Conservation (phyloP, 2,888 invertebrate genomes). For the Micropterix aruncella region DNA sequence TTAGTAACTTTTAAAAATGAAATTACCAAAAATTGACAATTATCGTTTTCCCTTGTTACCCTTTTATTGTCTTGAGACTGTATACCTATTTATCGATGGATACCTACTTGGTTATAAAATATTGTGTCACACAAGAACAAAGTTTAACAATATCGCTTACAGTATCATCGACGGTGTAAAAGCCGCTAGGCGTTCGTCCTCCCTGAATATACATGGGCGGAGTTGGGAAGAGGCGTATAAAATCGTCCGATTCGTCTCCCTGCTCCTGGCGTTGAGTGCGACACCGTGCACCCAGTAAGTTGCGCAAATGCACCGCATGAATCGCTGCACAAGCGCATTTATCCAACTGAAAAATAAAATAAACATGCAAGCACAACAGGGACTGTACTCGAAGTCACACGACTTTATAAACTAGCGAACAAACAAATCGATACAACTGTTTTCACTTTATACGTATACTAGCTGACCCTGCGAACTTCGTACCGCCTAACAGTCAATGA, state of each 20-base stretch:
- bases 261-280: slow-evolving; percentile 95
- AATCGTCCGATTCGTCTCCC: slow-evolving; percentile 92
- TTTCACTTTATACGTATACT: too few species aligned
- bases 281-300: slow-evolving; percentile 86
- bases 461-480: too few species aligned
- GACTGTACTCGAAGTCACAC: too few species aligned
- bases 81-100: too few species aligned
- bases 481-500: too few species aligned
- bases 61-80: too few species aligned
- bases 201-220: slow-evolving; percentile 94
- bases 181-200: slow-evolving; percentile 93
- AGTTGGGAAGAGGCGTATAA: slow-evolving; percentile 79
- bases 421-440: too few species aligned
- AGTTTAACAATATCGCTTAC: slow-evolving; percentile 26
- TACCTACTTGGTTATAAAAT: too few species aligned
- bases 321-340: slow-evolving; percentile 95
- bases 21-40: too few species aligned
- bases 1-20: slow-evolving; percentile 1
- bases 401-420: too few species aligned
- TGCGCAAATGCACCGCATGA: slow-evolving; percentile 96
- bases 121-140: slow-evolving; percentile 2
- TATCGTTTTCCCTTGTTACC: too few species aligned
- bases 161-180: slow-evolving; percentile 91
- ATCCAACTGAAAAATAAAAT: slow-evolving; percentile 49
- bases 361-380: too few species aligned